Conservation (phyloP, 1,140 invertebrate genomes). For the Lucilia sericata region DNA sequence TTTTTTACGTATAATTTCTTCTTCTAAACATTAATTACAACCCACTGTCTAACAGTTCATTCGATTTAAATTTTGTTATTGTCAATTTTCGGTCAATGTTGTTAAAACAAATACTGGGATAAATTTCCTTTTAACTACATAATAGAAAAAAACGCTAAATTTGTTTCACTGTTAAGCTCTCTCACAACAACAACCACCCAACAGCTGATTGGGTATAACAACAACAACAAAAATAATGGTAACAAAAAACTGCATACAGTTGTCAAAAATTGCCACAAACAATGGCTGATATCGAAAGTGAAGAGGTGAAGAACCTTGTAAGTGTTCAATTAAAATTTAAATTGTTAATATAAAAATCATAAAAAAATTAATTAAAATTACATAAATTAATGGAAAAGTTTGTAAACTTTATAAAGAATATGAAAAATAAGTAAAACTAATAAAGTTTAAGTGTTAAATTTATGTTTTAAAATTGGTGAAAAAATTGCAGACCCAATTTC, state of each 20-base stretch:
- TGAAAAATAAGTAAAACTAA: not conserved
- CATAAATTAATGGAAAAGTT: not conserved
- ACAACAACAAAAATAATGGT: not conserved
- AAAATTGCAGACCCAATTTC: not conserved
- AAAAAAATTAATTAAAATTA: not conserved
- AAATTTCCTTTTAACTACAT: too few species aligned
- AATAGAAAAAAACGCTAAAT: too few species aligned
- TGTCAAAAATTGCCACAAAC: conserved; percentile 15
- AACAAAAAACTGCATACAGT: not conserved
- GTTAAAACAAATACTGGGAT: too few species aligned
- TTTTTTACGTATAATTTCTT: too few species aligned
- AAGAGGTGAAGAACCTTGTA: conserved; percentile 84
- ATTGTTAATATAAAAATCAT: conserved; percentile 48
- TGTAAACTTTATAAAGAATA: not conserved
- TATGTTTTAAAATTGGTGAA: not conserved
- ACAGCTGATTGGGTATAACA: too few species aligned
- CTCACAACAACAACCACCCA: too few species aligned
- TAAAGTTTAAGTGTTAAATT: not conserved
- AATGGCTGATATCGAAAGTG: conserved; percentile 84
- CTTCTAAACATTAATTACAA: too few species aligned
- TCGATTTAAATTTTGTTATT: too few species aligned
- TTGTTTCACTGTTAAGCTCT: too few species aligned
- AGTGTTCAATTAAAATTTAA: conserved; percentile 62
- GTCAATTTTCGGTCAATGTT: too few species aligned
- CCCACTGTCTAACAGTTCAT: too few species aligned